Conservation (phyloP, 2,113 vertebrate genomes). For the Amblyopsis rosae region DNA sequence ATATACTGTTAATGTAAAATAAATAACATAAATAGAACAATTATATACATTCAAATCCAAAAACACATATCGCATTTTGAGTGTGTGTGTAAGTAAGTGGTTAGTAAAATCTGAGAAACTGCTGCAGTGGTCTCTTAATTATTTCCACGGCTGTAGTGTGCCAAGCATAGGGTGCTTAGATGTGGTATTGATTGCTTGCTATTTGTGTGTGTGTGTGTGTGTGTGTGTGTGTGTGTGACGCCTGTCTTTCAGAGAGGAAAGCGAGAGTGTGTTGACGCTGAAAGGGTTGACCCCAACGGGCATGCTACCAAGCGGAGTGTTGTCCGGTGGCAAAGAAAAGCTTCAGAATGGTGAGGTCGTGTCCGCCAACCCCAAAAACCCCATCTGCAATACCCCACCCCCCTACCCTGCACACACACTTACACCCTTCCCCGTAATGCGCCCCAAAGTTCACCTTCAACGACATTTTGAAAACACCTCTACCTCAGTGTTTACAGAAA, state of each 20-base stretch:
- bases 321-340: slow-evolving; percentile 96
- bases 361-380: slow-evolving; percentile 21
- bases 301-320: slow-evolving; percentile 96
- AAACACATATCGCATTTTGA: background rate
- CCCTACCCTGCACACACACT: slow-evolving; percentile 12
- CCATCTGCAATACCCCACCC: slow-evolving; percentile 19
- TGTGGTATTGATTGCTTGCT: background rate
- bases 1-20: no score
- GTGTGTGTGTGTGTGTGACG: background rate
- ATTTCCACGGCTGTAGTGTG: background rate
- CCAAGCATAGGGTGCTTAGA: background rate
- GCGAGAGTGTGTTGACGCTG: slow-evolving; percentile 96
- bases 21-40: no score
- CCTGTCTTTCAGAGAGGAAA: slow-evolving; percentile 87
- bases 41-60: no score
- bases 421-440: background rate
- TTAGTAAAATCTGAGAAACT: background rate
- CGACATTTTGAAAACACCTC: slow-evolving; percentile 19
- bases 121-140: no score
- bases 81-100: no score
- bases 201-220: background rate
- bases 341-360: slow-evolving; percentile 93
- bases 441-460: slow-evolving; percentile 7
- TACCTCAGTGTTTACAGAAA: slow-evolving; percentile 38
- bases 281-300: slow-evolving; percentile 97